Percentiles rank a stretch among this genome's conserved stretches.
Conservation (phyloP, 2,888 invertebrate species). For the Peribatodes rhomboidaria region DNA sequence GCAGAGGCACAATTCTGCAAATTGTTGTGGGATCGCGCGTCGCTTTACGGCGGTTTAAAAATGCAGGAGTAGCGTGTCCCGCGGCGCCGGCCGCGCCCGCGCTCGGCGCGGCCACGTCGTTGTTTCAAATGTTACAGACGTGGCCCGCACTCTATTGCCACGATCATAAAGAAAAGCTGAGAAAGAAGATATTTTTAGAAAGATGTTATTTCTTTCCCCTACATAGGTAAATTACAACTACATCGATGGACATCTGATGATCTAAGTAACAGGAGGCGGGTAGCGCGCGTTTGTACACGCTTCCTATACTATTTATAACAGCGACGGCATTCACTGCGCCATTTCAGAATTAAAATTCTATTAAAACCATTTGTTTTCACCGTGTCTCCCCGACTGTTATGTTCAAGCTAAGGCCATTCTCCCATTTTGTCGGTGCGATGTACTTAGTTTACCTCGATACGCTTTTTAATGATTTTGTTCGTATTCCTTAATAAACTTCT, state of each 20-base stretch:
- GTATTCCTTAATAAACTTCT: no score
- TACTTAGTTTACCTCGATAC: no score
- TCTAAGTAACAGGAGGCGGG: no score
- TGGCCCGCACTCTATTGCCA: neutral
- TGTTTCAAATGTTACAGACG: neutral
- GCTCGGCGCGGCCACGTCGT: neutral
- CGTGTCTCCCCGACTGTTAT: neutral
- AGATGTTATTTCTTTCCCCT: no score
- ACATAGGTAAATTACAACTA: no score
- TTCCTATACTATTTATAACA: slow-evolving; percentile 28
- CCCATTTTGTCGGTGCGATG: no score
- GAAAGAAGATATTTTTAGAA: neutral
- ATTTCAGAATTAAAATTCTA: slow-evolving; percentile 20
- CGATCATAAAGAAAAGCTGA: neutral
- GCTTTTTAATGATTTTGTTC: no score
- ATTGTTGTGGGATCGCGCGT: slow-evolving; percentile 22
- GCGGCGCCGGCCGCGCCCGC: neutral
- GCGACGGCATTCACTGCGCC: slow-evolving; percentile 23
- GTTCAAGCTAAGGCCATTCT: neutral
- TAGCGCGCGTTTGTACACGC: neutral
- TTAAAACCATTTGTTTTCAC: slow-evolving; percentile 33
- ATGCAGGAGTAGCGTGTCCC: slow-evolving; percentile 14
- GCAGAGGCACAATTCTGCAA: slow-evolving; percentile 10
- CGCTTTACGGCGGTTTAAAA: slow-evolving; percentile 27
- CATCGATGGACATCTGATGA: no score